Evolutionary conservation across 2,113 vertebrate genomes (phyloP).

Genomic region (Fregata magnificens): DNA sequence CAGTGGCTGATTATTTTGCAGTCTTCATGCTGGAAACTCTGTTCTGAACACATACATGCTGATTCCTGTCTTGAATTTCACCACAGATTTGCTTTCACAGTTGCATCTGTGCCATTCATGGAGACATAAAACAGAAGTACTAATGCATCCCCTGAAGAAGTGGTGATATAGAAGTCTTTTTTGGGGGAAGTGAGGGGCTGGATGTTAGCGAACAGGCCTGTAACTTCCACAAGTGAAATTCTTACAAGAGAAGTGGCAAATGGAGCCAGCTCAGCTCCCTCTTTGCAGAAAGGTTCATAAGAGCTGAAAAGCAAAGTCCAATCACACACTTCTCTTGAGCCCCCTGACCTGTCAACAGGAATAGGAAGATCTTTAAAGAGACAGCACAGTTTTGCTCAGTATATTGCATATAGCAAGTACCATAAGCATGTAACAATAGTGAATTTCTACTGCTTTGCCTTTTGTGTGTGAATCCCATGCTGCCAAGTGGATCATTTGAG

Average conservation of each 20-base stretch:
- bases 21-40: not conserved
- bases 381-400: not conserved
- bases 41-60: not conserved
- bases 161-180: not conserved
- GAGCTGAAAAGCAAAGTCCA: not conserved
- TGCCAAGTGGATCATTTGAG: not conserved
- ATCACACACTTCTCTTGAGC: not conserved
- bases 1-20: not conserved
- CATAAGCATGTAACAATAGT: not conserved
- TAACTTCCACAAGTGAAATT: not conserved
- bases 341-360: not conserved
- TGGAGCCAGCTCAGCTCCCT: not conserved
- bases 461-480: not conserved
- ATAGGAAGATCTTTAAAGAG: not conserved
- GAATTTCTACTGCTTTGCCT: not conserved
- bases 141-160: not conserved
- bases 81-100: not conserved
- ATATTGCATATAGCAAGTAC: not conserved
- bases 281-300: not conserved
- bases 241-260: not conserved
- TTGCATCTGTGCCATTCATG: not conserved
- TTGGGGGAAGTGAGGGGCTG: fast-evolving
- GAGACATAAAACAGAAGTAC: not conserved
- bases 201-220: not conserved
- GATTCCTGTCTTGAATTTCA: not conserved